Conservation (phyloP, 37 sponge, comb jelly and placozoan species). For the Cladorhizidae sp. region DNA sequence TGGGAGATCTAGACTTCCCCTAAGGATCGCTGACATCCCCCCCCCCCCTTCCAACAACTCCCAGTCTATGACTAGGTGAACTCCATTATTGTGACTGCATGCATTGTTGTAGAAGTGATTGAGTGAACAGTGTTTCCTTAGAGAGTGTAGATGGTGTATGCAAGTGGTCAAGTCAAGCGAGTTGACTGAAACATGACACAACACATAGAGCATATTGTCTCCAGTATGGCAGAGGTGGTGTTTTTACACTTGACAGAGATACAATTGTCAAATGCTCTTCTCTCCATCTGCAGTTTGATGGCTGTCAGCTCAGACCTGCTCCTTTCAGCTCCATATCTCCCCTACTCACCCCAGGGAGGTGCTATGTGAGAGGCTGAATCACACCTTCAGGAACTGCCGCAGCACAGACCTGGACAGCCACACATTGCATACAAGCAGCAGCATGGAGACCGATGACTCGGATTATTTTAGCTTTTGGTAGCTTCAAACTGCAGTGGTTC, state of each 20-base stretch:
- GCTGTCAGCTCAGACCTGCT: conserved; percentile 90
- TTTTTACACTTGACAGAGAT: too few species aligned
- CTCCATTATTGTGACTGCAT: too few species aligned
- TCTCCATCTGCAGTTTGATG: conserved; percentile 36
- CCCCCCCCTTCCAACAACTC: conserved; percentile 83
- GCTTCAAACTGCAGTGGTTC: too few species aligned
- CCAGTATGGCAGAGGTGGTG: too few species aligned
- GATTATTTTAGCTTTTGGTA: background rate
- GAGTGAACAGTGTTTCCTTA: too few species aligned
- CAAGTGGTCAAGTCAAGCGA: too few species aligned
- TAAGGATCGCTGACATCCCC: conserved; percentile 75
- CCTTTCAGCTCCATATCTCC: conserved; percentile 89
- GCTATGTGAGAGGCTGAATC: conserved; percentile 76
- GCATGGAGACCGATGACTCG: conserved; percentile 17
- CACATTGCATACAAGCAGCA: conserved; percentile 65
- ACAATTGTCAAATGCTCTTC: too few species aligned
- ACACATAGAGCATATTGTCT: too few species aligned
- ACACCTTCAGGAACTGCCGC: conserved; percentile 88
- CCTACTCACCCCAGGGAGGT: conserved; percentile 66
- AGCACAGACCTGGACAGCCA: conserved; percentile 92
- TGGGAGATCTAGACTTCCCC: conserved; percentile 85
- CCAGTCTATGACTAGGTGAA: conserved; percentile 72
- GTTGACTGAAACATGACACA: too few species aligned
- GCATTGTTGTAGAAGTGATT: too few species aligned
- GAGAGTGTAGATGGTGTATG: too few species aligned